phyloP scores from a whole-genome alignment of 1,140 invertebrate species.

The Meloidogyne exigua region DNA sequence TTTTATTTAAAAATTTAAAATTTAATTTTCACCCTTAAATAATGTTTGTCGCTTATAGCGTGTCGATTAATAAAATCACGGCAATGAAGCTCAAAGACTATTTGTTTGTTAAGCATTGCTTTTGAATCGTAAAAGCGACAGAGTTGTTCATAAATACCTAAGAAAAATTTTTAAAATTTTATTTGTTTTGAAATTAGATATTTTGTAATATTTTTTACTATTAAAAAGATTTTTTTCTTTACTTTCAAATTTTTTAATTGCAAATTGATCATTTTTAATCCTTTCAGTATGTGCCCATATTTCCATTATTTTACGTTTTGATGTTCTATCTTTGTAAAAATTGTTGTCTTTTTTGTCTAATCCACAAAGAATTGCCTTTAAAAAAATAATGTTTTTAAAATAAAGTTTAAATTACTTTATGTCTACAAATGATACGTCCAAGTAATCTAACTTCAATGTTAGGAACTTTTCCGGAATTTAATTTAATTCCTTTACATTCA shows the following conservation, averaged over 20 bases:
- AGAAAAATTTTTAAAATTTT: conserved; percentile 10
- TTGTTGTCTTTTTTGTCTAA: conserved; percentile 50
- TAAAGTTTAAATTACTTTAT: conserved; percentile 44
- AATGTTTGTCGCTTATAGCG: conserved; percentile 57
- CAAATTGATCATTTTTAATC: conserved; percentile 54
- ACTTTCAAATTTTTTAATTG: conserved; percentile 57
- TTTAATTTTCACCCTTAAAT: conserved; percentile 48
- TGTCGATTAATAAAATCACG: conserved; percentile 63
- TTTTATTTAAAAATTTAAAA: conserved; percentile 23
- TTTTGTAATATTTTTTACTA: background rate
- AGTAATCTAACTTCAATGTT: conserved; percentile 56
- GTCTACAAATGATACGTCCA: conserved; percentile 53
- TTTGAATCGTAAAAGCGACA: conserved; percentile 53
- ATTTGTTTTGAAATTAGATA: background rate
- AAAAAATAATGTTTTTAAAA: conserved; percentile 20
- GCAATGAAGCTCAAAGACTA: conserved; percentile 60
- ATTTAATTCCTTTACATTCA: conserved; percentile 43
- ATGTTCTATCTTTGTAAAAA: conserved; percentile 56
- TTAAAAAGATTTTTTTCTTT: background rate
- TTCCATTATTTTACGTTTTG: conserved; percentile 56
- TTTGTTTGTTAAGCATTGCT: conserved; percentile 48
- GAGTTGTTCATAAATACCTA: conserved; percentile 55
- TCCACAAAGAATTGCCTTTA: conserved; percentile 52
- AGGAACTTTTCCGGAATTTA: conserved; percentile 31
- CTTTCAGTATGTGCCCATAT: conserved; percentile 61